Conservation (phyloP, 2,113 vertebrate species). For the Bucco capensis region DNA sequence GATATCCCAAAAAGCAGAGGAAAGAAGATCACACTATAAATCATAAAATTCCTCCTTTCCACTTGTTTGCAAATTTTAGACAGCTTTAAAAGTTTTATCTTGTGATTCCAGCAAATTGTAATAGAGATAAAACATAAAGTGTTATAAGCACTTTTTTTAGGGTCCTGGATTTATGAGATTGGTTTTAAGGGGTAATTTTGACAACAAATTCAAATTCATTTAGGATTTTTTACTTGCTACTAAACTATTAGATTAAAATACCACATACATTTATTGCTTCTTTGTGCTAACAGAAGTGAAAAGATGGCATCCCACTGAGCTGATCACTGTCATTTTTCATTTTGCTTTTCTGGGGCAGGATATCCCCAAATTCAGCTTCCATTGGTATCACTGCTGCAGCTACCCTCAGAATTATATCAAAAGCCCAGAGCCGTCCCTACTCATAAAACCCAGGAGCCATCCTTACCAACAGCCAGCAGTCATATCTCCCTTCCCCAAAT, state of each 20-base stretch:
- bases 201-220: constrained; percentile 7
- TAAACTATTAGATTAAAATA: constrained; percentile 18
- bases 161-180: not conserved
- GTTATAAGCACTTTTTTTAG: not conserved
- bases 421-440: too few species aligned
- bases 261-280: not conserved
- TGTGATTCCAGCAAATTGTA: constrained; percentile 14
- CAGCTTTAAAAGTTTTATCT: constrained; percentile 8
- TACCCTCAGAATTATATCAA: not conserved
- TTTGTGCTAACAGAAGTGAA: not conserved
- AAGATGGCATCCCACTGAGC: not conserved
- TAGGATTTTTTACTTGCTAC: not conserved
- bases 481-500: too few species aligned
- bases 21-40: constrained; percentile 41
- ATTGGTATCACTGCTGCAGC: not conserved
- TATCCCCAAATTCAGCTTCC: not conserved
- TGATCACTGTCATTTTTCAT: not conserved
- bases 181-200: constrained; percentile 28
- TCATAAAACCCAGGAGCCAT: too few species aligned
- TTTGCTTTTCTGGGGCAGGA: not conserved
- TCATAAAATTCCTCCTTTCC: constrained; percentile 24
- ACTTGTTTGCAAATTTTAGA: constrained; percentile 9
- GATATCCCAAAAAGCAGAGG: constrained; percentile 30
- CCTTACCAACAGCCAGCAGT: too few species aligned
- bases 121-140: not conserved